Base-by-base conservation (phyloP, 2,888 invertebrate species). In the Agrypnus murinus region DNA sequence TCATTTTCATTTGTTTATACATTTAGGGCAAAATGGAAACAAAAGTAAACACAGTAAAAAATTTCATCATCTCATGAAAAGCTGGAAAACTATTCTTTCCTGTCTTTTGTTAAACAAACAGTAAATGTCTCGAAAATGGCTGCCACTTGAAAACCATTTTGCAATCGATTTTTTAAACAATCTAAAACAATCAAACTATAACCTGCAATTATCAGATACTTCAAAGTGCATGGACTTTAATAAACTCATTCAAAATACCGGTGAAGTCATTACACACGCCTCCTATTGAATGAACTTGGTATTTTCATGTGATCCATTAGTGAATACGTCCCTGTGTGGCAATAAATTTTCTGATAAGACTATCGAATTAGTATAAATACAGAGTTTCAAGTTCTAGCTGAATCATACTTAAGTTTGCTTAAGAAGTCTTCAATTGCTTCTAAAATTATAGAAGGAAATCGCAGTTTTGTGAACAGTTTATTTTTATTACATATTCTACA, bases 291-390 rank as follows among this genome's bases (percentile, higher is more conserved):
- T 43, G 43, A 15, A 43, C 43, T 43, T 43, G 43, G 15, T 50
- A 48, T 19, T 53, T 50, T 31, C 64, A 64, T 53, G 53, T 31
- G 53, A 40, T 53, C 25, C 7, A 2, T n/a, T 10, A 65, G 38
- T 65, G 65, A 14, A 65, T 55, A 9, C 55, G 45, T 32, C 45
- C 12, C 38, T 65, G 19, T 17, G n/a, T 15, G 43, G 25, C 53
- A 65, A 65, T 32, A 34, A n/a, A 12, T 55, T 31, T 38, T 12
- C 15, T 19, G 65, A 65, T 65, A 65, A 65, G 65, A 43, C 3
- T 15, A 6, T 43, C 34, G 14, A 17, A 31, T 53, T n/a, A 1
- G 34, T 65, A 65, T 65, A 65, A 55, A 65, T 65, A 65, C 50
- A 10, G 10, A 6, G 31, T 17, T 5, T 19, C 15, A 2, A 15